phyloP scores from a whole-genome alignment of 1,140 invertebrate species.

The Drosophila novamexicana region DNA sequence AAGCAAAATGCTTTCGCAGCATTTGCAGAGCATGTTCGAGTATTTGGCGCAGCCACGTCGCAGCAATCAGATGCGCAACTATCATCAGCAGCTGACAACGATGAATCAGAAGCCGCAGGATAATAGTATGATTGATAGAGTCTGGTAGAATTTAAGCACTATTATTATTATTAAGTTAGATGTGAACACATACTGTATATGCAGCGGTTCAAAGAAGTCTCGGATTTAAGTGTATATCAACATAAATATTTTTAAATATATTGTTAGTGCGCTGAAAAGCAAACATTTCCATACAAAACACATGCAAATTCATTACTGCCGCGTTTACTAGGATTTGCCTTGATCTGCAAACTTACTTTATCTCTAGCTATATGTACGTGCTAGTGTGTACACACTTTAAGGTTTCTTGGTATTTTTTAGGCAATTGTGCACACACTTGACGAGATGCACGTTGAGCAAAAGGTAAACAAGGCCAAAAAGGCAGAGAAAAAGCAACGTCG shows the following conservation, averaged over 20 bases:
- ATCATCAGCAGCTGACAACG: conserved; percentile 86
- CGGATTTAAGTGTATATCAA: conserved; percentile 8
- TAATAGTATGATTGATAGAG: conserved; percentile 83
- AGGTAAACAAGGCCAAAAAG: conserved; percentile 70
- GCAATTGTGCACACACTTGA: conserved; percentile 3
- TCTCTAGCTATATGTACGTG: too few relatives aligned
- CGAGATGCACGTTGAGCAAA: conserved; percentile 63
- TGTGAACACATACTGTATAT: conserved; percentile 30
- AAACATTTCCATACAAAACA: conserved; percentile 14
- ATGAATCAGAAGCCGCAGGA: conserved; percentile 83
- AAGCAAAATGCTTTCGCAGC: conserved; percentile 96
- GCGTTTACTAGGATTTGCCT: not conserved
- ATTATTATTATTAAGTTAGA: conserved; percentile 16
- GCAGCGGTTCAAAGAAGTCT: not conserved
- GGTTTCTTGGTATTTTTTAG: conserved; percentile 17
- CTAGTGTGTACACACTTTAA: conserved; percentile 30
- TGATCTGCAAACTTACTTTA: too few relatives aligned
- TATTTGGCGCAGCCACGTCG: conserved; percentile 94
- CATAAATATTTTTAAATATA: conserved; percentile 1
- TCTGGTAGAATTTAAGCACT: conserved; percentile 66
- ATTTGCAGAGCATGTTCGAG: conserved; percentile 98
- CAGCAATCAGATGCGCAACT: conserved; percentile 89
- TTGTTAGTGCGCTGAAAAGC: not conserved
- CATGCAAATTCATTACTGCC: not conserved
- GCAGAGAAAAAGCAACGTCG: conserved; percentile 70